Percentiles rank a stretch among this genome's conserved stretches.
These are phyloP conservation scores for Mylabris phalerata DNA, from an alignment of 1,140 invertebrate species.

Conservation along the genomic window DNA sequence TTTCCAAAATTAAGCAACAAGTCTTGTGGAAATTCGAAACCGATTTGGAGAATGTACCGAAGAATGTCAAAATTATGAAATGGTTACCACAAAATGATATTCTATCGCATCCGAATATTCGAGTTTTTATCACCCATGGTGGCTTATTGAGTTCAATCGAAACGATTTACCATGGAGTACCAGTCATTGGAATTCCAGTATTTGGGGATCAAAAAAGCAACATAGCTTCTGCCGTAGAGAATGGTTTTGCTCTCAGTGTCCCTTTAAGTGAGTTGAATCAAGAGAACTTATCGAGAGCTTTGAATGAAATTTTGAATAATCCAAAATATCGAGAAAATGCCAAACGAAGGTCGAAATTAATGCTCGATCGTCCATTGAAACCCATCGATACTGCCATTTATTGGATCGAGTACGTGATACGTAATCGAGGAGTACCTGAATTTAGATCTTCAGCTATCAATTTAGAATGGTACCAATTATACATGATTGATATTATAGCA, in stretches of 20 bases:
- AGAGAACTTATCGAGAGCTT: conserved; percentile 5
- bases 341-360: conserved; percentile 5
- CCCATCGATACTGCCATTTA: conserved; percentile 14
- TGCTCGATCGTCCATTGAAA: conserved; percentile 11
- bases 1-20: conserved; percentile 43
- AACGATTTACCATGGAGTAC: conserved; percentile 45
- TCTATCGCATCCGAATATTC: conserved; percentile 38
- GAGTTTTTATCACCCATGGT: conserved; percentile 30
- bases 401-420: conserved; percentile 16
- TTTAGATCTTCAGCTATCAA: conserved; percentile 7
- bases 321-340: conserved; percentile 11
- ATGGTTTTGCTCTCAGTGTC: conserved; percentile 16
- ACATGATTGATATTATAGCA: conserved; percentile 3
- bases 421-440: conserved; percentile 5
- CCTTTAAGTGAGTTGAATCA: conserved; percentile 5
- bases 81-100: conserved; percentile 57
- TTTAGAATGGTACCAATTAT: conserved; percentile 3
- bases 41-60: conserved; percentile 41
- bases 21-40: conserved; percentile 51
- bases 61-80: conserved; percentile 42
- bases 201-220: conserved; percentile 37
- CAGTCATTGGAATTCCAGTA: conserved; percentile 44
- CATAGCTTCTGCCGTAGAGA: conserved; percentile 28
- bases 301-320: conserved; percentile 20
- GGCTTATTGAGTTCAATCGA: conserved; percentile 39